phyloP scores from a whole-genome alignment of 2,797 vertebrate species.

The Chloroceryle amazona region DNA sequence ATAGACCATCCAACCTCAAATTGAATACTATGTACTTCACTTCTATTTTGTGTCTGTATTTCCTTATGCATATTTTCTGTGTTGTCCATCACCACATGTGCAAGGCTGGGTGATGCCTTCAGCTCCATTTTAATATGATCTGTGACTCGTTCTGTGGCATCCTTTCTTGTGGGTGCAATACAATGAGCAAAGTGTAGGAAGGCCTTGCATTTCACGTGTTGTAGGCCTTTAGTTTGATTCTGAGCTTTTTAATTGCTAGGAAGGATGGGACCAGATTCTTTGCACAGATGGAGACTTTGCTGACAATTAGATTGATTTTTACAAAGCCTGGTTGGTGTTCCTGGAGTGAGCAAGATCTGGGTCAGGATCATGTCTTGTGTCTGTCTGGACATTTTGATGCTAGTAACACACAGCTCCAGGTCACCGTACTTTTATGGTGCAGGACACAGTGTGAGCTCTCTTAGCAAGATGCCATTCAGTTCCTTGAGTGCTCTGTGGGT shows the following conservation, averaged over 20 bases:
- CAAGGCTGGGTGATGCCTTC: background rate
- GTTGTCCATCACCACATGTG: background rate
- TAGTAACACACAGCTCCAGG: background rate
- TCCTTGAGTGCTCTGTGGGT: background rate
- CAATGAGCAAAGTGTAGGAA: background rate
- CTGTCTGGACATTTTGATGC: background rate
- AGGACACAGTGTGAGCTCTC: background rate
- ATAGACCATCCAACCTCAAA: background rate
- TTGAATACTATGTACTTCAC: background rate
- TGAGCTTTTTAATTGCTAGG: background rate
- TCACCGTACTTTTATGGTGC: background rate
- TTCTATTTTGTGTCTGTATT: background rate
- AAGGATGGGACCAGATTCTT: background rate
- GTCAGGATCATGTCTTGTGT: background rate
- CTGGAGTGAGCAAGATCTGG: background rate
- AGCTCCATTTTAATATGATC: background rate
- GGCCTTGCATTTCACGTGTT: fast-evolving
- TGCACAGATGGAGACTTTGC: background rate
- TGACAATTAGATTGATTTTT: background rate
- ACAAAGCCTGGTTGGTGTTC: background rate
- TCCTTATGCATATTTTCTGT: fast-evolving
- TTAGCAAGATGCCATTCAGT: background rate
- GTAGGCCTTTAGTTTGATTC: background rate
- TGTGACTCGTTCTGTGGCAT: background rate
- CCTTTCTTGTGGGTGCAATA: background rate